Evolutionary conservation across 2,888 invertebrate species (phyloP), one percentile per base, ranked within the genome.

Genomic region (Aelia acuminata): DNA sequence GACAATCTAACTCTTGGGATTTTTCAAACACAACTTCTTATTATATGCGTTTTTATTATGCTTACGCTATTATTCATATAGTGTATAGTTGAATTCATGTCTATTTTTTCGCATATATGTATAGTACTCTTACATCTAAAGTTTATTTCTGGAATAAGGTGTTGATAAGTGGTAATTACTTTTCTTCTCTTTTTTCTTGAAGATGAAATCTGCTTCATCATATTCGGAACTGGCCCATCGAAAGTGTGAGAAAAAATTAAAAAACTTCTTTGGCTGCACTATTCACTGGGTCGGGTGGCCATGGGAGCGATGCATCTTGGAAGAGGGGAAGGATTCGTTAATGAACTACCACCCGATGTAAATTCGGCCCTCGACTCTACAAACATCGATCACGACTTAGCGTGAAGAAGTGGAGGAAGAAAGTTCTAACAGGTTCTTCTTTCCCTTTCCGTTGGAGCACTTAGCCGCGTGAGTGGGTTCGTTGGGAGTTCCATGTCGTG

Each of bases 331-430:
- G 18, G 15, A 35, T 35, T 35, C 63, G 0, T 70, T 70, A 70
- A 70, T 35, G 63, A 70, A 18, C 26, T 26, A 13, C 10, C 31
- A 5, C 15, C 35, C 31, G 0, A 70, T 70, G 63, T 70, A 70
- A 70, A 70, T 18, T 18, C 63, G 35, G 35, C 18, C 63, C 31
- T 31, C 22, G 80, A 43, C 80, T 80, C 80, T 43, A 43, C 43
- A 39, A 43, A 47, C 43, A 80, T 80, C 11, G 80, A 10, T 80
- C 80, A 80, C 80, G 80, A 80, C 43, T 80, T 80, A 31, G 80
- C 80, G 80, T 80, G 80, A 80, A 75, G 75, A 20, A 80, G 43
- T 43, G 39, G 80, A 80, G 43, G 80, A 80, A 80, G 80, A 80
- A 80, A 80, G 80, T 80, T 43, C n/a, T n/a, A 80, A 43, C 80